Conservation (phyloP, 2,797 vertebrate genomes). For the Antrozous pallidus region DNA sequence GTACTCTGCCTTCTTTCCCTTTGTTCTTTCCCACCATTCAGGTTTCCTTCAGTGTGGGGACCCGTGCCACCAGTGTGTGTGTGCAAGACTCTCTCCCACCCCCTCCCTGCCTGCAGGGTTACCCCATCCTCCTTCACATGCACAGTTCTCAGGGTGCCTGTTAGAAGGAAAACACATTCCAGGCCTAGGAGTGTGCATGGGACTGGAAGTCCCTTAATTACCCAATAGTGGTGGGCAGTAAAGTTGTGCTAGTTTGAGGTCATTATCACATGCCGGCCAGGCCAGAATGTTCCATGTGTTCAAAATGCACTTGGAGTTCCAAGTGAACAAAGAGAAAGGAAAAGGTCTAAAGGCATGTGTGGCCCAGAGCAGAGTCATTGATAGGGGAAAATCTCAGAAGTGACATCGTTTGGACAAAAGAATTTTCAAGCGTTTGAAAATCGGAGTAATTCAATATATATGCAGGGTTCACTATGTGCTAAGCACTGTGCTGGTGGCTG, state of each 20-base stretch:
- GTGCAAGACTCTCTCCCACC: no score
- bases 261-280: neutral
- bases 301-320: neutral
- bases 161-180: neutral
- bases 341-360: neutral
- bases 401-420: neutral
- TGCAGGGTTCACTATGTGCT: neutral
- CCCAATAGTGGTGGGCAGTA: neutral
- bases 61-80: rapidly evolving
- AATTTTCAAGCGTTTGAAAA: neutral
- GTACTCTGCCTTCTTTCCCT: neutral
- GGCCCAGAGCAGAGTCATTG: neutral
- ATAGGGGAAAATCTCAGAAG: neutral
- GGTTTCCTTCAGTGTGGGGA: neutral
- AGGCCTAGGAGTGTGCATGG: neutral
- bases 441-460: neutral
- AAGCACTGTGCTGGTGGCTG: neutral
- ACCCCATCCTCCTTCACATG: neutral
- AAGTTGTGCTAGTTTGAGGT: neutral
- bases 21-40: neutral
- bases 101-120: neutral
- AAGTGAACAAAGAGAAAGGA: neutral
- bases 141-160: neutral
- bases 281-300: neutral
- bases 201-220: neutral